Evolutionary conservation across 1,140 invertebrate genomes (phyloP), one percentile per base, ranked within the genome.

Genomic region (Saccostrea glomerata): DNA sequence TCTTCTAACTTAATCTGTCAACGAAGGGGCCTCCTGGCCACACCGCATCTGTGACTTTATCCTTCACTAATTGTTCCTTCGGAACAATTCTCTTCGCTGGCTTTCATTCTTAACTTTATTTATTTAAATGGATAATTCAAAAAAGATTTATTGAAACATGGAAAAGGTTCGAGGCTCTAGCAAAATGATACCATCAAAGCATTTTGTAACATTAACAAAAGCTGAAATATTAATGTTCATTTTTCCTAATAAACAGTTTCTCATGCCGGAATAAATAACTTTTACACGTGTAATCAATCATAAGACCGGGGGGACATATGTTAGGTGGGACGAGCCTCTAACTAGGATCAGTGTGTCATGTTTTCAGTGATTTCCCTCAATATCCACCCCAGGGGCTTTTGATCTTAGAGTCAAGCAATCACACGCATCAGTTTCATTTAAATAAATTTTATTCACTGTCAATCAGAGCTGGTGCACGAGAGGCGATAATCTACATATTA

Each of bases 351-450:
- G 70, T 36, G 15, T 77, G 70, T 77, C 70, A 30, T 77, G 70
- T 77, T 77, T 77, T 36, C 70, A 77, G 30, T 77, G 70, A 77
- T 77, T 77, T 77, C 70, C 15, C 25, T 13, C 70, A 17, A 77
- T 36, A 77, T 77, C 70, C 70, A 77, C 70, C 70, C 70, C 70
- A 25, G 70, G 70, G 25, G 23, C 30, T 77, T 77, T 77, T 77
- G 70, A 77, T 77, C 70, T 30, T 13, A 23, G 70, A 77, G 25
- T 77, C 70, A 30, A 77, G 70, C 70, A 77, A 77, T 77, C 70
- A 77, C 70, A 77, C 70, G 70, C 70, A 77, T 77, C 70, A 77
- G 70, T 30, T 77, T 77, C 70, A 77, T 77, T 77, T 77, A 77
- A 77, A 77, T 77, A 77, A 77, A 77, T 77, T 77, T 77, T 40